phyloP scores from a whole-genome alignment of 2,113 vertebrate genomes.

The Corythornis cristatus region DNA sequence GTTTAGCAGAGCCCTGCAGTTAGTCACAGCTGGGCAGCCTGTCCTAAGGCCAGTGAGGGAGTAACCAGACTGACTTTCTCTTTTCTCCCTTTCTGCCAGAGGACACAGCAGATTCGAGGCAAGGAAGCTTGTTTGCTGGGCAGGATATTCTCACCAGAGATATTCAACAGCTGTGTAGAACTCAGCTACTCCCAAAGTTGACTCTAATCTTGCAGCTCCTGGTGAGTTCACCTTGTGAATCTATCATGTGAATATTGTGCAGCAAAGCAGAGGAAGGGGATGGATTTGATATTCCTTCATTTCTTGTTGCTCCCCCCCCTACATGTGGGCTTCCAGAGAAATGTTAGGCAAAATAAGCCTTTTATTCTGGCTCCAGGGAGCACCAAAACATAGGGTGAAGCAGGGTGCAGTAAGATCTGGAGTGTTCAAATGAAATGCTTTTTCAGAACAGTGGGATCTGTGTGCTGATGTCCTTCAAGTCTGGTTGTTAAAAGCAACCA shows the following conservation, averaged over 20 bases:
- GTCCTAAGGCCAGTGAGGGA: neutral
- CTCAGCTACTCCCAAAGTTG: neutral
- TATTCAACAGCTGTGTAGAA: neutral
- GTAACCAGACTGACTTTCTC: neutral
- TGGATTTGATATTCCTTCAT: neutral
- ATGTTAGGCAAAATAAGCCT: neutral
- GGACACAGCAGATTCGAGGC: neutral
- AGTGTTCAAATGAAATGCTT: neutral
- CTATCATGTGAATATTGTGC: neutral
- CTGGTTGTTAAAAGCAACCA: neutral
- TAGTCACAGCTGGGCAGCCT: neutral
- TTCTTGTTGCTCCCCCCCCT: neutral
- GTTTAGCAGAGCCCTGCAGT: neutral
- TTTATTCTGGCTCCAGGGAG: neutral
- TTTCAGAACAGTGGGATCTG: neutral
- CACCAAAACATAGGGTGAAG: neutral
- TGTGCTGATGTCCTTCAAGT: neutral
- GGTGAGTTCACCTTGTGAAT: neutral
- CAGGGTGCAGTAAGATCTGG: neutral
- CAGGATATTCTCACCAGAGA: neutral
- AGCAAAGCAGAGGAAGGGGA: neutral
- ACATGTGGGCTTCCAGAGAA: neutral
- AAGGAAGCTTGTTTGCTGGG: neutral
- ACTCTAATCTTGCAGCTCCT: neutral
- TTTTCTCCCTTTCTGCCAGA: neutral